phyloP scores from a whole-genome alignment of 2,113 vertebrate species.

The Myotis yumanensis region DNA sequence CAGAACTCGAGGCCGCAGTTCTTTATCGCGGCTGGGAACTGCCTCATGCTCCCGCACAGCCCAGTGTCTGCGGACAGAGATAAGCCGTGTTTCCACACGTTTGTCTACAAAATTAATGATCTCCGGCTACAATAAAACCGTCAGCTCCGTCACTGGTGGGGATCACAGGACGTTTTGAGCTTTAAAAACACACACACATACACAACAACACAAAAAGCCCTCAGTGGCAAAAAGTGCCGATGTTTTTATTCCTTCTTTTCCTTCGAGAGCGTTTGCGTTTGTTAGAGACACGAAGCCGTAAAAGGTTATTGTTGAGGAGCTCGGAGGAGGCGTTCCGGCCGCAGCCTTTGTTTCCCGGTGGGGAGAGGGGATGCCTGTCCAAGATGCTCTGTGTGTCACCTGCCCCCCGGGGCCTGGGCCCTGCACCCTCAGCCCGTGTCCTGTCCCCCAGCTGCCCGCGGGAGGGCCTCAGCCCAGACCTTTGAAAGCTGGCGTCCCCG shows the following conservation, averaged over 20 bases:
- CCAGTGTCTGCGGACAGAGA: constrained; percentile 84
- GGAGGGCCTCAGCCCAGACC: not conserved
- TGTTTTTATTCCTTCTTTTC: constrained; percentile 13
- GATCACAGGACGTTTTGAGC: constrained; percentile 41
- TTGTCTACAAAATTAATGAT: constrained; percentile 83
- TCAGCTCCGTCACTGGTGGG: constrained; percentile 66
- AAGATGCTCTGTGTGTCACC: fast-evolving
- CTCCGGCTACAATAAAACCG: constrained; percentile 80
- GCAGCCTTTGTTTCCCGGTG: not conserved
- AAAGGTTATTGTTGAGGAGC: too few relatives aligned
- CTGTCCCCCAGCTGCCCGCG: not conserved
- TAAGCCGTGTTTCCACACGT: constrained; percentile 82
- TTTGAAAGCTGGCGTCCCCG: not conserved
- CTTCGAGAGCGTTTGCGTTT: not conserved
- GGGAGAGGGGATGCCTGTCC: not conserved
- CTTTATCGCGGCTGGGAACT: constrained; percentile 78
- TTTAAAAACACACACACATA: not conserved
- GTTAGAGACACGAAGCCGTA: not conserved
- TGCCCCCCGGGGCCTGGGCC: not conserved
- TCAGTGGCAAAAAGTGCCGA: not conserved
- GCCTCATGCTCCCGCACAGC: constrained; percentile 77
- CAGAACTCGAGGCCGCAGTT: constrained; percentile 73
- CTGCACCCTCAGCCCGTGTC: not conserved
- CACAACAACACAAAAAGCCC: not conserved
- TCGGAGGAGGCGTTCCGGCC: not conserved